phyloP scores from a whole-genome alignment of 2,797 vertebrate genomes.

The Micromesistius poutassou region DNA sequence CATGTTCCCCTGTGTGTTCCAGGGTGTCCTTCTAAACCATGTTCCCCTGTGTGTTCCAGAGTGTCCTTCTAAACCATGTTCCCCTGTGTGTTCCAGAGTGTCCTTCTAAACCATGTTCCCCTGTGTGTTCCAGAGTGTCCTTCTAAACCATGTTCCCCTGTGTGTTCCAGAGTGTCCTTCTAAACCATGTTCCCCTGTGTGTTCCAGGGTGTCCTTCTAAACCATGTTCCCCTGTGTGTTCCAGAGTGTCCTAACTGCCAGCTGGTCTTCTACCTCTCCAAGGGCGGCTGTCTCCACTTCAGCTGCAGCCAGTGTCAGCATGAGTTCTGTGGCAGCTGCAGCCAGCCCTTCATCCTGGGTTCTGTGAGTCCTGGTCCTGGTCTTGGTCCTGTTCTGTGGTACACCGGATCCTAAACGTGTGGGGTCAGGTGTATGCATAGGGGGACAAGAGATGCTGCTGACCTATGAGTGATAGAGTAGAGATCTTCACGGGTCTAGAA shows the following conservation, averaged over 20 bases:
- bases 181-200: constrained; percentile 9
- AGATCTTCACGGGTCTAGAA: no score
- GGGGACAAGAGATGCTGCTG: background rate
- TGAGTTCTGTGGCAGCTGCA: constrained; percentile 78
- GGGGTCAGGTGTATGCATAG: no score
- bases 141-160: background rate
- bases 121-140: background rate
- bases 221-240: constrained; percentile 1
- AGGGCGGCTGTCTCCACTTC: constrained; percentile 80
- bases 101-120: no score
- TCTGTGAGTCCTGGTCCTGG: constrained; percentile 46
- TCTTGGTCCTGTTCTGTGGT: background rate
- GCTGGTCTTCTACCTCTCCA: constrained; percentile 68
- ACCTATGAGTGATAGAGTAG: background rate
- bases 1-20: no score
- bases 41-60: no score
- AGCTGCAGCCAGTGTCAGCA: constrained; percentile 74
- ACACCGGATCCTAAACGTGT: background rate
- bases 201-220: background rate
- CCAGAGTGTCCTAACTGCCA: constrained; percentile 74
- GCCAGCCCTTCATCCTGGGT: constrained; percentile 61
- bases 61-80: no score
- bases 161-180: constrained; percentile 34
- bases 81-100: no score
- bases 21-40: no score